A percentile compares a stretch with the other conserved stretches of the same genome.
phyloP scores from a whole-genome alignment of 23 tunicate genomes.

The Halocynthia roretzi region DNA sequence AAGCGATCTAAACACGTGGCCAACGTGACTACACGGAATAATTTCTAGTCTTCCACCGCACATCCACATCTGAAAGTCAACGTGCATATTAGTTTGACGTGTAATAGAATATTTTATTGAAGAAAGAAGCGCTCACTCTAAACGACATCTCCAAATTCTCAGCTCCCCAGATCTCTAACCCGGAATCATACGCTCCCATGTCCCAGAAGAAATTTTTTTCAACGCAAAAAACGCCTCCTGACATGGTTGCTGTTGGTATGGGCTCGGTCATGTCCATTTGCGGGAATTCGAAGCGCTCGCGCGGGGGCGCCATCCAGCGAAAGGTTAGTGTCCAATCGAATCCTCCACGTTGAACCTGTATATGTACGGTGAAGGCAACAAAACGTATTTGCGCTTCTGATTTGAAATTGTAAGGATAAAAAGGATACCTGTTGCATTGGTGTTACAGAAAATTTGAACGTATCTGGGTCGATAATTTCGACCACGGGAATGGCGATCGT shows the following conservation, averaged over 20 bases:
- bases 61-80: slow-evolving; percentile 69
- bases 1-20: slow-evolving; percentile 82
- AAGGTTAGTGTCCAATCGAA: slow-evolving; percentile 92
- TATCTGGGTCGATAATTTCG: slow-evolving; percentile 89
- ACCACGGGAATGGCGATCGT: slow-evolving; percentile 79
- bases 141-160: slow-evolving; percentile 97
- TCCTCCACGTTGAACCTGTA: slow-evolving; percentile 84
- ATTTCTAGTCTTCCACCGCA: slow-evolving; percentile 95
- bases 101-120: too few relatives aligned
- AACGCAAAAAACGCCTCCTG: slow-evolving; percentile 87
- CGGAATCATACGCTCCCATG: slow-evolving; percentile 67
- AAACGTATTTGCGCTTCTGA: background rate
- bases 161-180: slow-evolving; percentile 85
- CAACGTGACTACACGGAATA: slow-evolving; percentile 97
- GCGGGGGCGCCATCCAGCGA: slow-evolving; percentile 71
- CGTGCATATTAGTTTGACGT: background rate
- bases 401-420: background rate
- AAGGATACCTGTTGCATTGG: slow-evolving; percentile 64
- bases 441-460: slow-evolving; percentile 64
- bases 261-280: slow-evolving; percentile 61
- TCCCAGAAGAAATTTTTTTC: slow-evolving; percentile 58
- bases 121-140: too few relatives aligned
- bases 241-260: slow-evolving; percentile 77
- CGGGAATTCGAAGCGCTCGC: slow-evolving; percentile 58
- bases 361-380: background rate